A percentile compares a stretch with the other conserved stretches of the same genome.
These are phyloP conservation scores for Danaus plexippus DNA, from an alignment of 1,140 invertebrate species.

Conservation along the genomic window DNA sequence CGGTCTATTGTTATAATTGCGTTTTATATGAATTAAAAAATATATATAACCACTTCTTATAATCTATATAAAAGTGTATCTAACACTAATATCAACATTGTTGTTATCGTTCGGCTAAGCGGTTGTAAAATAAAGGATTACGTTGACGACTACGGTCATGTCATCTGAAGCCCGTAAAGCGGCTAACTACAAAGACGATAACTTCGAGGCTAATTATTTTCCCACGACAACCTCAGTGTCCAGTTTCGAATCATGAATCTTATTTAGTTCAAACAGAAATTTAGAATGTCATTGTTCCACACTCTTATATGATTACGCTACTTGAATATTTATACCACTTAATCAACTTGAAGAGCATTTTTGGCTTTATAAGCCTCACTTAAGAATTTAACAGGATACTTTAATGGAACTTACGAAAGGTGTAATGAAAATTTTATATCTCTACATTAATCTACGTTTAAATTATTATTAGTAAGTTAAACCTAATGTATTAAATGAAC, in stretches of 20 bases:
- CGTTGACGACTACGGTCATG: slow-evolving; percentile 37
- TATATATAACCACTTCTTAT: not conserved
- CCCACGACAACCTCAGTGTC: slow-evolving; percentile 39
- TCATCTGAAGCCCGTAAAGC: slow-evolving; percentile 35
- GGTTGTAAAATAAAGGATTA: slow-evolving; percentile 13
- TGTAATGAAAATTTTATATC: too few relatives aligned
- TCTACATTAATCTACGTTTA: too few relatives aligned
- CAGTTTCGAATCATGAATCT: slow-evolving; percentile 23
- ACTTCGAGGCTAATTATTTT: slow-evolving; percentile 40
- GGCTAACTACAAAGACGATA: slow-evolving; percentile 33
- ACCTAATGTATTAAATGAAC: too few relatives aligned
- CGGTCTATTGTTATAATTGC: too few relatives aligned
- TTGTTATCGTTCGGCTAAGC: slow-evolving; percentile 3
- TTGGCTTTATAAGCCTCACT: too few relatives aligned
- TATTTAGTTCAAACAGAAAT: slow-evolving; percentile 22
- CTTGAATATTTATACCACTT: too few relatives aligned
- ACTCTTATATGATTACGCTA: too few relatives aligned
- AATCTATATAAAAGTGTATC: not conserved
- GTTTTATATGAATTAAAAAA: too few relatives aligned
- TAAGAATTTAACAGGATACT: too few relatives aligned
- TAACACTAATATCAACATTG: slow-evolving; percentile 1
- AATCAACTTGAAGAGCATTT: too few relatives aligned
- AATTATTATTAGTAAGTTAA: too few relatives aligned
- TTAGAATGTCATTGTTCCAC: slow-evolving; percentile 9
- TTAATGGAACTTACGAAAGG: too few relatives aligned